These are phyloP conservation scores for Microctenopoma steveboyesi DNA, from an alignment of 2,797 vertebrate species.

Conservation along the genomic window DNA sequence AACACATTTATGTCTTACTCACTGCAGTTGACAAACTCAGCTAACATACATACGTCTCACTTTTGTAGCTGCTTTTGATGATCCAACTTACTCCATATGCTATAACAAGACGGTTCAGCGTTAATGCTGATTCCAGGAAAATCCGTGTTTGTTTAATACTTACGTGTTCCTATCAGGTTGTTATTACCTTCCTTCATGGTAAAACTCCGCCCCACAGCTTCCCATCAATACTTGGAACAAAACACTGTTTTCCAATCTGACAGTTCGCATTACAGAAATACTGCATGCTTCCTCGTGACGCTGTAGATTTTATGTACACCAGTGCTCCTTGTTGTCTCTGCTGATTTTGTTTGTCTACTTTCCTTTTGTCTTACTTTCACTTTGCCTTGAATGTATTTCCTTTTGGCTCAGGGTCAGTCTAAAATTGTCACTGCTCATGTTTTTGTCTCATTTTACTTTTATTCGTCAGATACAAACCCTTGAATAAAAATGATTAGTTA, in stretches of 20 bases:
- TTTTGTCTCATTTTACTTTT: conserved; percentile 7
- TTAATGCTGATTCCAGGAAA: neutral
- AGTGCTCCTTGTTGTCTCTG: neutral
- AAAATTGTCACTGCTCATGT: conserved; percentile 42
- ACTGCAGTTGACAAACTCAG: no score
- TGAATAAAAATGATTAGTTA: conserved; percentile 24
- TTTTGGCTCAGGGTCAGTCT: conserved; percentile 44
- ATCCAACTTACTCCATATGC: neutral
- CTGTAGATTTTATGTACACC: neutral
- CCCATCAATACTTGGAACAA: neutral
- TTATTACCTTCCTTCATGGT: neutral
- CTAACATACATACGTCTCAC: no score
- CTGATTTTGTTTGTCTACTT: conserved; percentile 5
- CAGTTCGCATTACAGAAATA: neutral
- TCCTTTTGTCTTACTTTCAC: neutral
- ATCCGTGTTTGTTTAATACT: no score
- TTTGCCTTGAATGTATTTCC: conserved; percentile 3
- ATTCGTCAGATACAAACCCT: conserved; percentile 1
- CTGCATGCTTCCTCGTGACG: neutral
- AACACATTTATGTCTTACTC: no score
- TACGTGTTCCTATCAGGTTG: no score
- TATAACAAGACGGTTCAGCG: neutral
- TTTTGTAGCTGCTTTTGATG: neutral
- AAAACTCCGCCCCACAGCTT: neutral
- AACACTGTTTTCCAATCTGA: no score